Evolutionary conservation across 2,113 vertebrate genomes (phyloP).

Genomic region (Onychostruthus taczanowskii): DNA sequence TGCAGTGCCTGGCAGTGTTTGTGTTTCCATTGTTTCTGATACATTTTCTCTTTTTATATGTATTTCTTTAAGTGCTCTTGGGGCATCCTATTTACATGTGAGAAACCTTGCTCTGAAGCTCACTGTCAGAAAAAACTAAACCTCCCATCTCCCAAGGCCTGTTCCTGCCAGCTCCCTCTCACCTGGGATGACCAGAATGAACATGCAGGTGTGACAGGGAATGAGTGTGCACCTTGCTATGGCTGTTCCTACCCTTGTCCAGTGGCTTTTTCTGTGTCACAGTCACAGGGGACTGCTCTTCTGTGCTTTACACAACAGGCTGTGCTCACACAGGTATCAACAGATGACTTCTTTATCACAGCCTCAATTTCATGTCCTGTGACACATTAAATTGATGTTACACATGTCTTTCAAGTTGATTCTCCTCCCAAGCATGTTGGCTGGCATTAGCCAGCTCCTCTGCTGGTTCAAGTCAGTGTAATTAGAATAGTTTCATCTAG

Average conservation of each 20-base stretch:
- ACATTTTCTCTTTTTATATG: neutral
- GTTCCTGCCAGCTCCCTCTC: neutral
- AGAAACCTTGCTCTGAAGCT: neutral
- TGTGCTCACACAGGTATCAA: neutral
- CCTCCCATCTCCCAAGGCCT: neutral
- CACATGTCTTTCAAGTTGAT: neutral
- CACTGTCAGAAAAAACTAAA: neutral
- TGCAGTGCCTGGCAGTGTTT: neutral
- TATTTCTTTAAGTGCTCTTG: neutral
- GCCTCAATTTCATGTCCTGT: neutral
- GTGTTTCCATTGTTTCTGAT: neutral
- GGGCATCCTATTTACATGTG: neutral
- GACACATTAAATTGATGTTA: constrained; percentile 5
- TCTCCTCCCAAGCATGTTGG: neutral
- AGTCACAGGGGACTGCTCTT: neutral
- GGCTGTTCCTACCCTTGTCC: neutral
- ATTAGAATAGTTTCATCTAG: neutral
- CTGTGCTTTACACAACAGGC: neutral
- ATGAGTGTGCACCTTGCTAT: neutral
- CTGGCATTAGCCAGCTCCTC: neutral
- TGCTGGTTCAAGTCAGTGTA: neutral
- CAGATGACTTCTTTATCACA: neutral
- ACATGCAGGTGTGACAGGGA: neutral
- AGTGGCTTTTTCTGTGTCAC: neutral
- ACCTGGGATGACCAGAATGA: neutral